Evolutionary conservation across 2,113 vertebrate genomes (phyloP).

Genomic region (Dasyornis broadbenti): DNA sequence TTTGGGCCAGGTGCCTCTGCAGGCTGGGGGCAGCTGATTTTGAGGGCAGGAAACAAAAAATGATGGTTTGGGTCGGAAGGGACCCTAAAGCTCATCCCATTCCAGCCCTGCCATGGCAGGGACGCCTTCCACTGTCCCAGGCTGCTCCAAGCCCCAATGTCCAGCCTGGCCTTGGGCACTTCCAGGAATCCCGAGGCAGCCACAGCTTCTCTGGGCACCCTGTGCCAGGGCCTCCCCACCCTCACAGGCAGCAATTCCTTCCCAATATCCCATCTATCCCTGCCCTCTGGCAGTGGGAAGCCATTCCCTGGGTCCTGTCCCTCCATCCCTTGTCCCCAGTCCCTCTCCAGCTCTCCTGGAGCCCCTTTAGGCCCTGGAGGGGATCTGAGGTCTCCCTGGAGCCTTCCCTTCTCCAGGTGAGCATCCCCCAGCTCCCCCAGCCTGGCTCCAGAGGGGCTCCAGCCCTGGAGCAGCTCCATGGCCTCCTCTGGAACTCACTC

Average conservation of each 20-base stretch:
- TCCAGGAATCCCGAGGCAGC: background rate
- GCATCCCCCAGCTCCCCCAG: accelerated
- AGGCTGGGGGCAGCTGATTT: background rate
- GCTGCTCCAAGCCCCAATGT: accelerated
- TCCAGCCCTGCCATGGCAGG: background rate
- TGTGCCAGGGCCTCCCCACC: background rate
- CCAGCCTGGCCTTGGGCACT: background rate
- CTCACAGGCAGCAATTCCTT: accelerated
- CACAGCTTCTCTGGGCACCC: background rate
- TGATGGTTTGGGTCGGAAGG: background rate
- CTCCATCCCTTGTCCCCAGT: background rate
- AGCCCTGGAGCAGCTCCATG: accelerated
- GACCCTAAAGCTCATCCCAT: background rate
- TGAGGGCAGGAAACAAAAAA: background rate
- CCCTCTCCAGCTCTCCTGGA: background rate
- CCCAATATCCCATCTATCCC: accelerated
- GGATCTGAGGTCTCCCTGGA: background rate
- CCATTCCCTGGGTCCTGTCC: background rate
- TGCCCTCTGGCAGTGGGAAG: background rate
- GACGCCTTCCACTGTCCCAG: accelerated
- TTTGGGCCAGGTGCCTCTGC: accelerated
- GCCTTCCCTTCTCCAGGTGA: background rate
- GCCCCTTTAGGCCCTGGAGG: accelerated
- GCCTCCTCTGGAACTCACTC: background rate
- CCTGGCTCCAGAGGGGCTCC: background rate